A percentile compares a stretch with the other conserved stretches of the same genome.
phyloP scores from a whole-genome alignment of 1,140 invertebrate species.

The Carcinoscorpius rotundicauda region DNA sequence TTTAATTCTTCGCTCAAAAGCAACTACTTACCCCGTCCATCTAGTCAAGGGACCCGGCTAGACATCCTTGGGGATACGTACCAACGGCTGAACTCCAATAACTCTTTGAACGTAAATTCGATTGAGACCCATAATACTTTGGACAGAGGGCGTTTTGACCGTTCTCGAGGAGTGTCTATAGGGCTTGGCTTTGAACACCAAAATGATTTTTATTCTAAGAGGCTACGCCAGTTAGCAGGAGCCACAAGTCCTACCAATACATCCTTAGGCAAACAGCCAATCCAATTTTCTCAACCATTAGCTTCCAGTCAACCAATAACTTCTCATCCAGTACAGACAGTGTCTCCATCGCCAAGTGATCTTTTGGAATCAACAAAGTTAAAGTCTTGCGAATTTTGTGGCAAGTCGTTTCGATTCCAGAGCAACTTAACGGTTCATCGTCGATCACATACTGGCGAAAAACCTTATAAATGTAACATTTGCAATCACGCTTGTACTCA shows the following conservation, averaged over 20 bases:
- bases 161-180: constrained; percentile 14
- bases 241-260: constrained; percentile 55
- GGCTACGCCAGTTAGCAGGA: constrained; percentile 90
- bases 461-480: constrained; percentile 47
- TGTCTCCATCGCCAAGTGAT: constrained; percentile 9
- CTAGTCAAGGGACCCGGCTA: constrained; percentile 60
- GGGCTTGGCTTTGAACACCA: constrained; percentile 50
- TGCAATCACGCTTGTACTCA: constrained; percentile 44
- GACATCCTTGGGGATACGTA: constrained; percentile 67
- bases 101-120: constrained; percentile 27
- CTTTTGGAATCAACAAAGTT: constrained; percentile 17
- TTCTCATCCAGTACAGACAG: constrained; percentile 7
- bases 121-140: constrained; percentile 25
- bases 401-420: constrained; percentile 84
- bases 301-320: constrained; percentile 28
- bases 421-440: constrained; percentile 86
- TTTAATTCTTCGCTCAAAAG: constrained; percentile 22
- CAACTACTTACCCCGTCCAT: constrained; percentile 52
- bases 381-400: constrained; percentile 57
- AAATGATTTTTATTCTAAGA: constrained; percentile 95
- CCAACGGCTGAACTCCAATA: constrained; percentile 40
- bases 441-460: constrained; percentile 55
- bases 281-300: constrained; percentile 50
- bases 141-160: constrained; percentile 34
- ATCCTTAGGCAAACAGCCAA: constrained; percentile 62